phyloP scores from a whole-genome alignment of 2,888 invertebrate genomes.

The Amiota mariae region DNA sequence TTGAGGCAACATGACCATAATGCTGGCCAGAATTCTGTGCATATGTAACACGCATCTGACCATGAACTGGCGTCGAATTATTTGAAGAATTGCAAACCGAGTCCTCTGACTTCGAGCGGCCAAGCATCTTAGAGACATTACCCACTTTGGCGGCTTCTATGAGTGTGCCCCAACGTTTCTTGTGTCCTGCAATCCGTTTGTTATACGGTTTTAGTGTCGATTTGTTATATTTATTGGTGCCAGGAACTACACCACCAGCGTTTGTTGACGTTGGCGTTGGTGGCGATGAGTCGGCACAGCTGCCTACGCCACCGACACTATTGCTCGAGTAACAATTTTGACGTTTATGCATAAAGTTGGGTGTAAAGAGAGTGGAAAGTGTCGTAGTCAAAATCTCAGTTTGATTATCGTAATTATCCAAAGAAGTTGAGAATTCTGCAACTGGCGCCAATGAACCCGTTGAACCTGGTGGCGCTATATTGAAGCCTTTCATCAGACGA shows the following conservation, averaged over 20 bases:
- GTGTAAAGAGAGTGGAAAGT: constrained; percentile 79
- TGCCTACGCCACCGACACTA: constrained; percentile 67
- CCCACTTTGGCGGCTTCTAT: constrained; percentile 91
- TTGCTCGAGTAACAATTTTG: constrained; percentile 45
- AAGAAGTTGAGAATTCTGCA: constrained; percentile 84
- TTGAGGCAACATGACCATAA: constrained; percentile 36
- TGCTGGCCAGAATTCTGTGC: constrained; percentile 66
- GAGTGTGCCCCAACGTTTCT: constrained; percentile 87
- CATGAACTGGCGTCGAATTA: constrained; percentile 80
- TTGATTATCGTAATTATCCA: constrained; percentile 77
- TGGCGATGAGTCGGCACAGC: constrained; percentile 53
- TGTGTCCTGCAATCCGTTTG: constrained; percentile 78
- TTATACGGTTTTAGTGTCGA: constrained; percentile 70
- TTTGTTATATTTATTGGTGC: constrained; percentile 69
- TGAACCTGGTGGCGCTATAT: constrained; percentile 85
- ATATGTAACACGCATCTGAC: constrained; percentile 77
- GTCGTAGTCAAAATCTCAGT: constrained; percentile 81
- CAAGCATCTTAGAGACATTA: constrained; percentile 85
- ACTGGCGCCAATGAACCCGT: constrained; percentile 81
- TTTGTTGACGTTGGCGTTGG: constrained; percentile 49
- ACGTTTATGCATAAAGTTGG: constrained; percentile 70
- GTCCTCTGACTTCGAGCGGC: constrained; percentile 87
- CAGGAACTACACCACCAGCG: constrained; percentile 43
- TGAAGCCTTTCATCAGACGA: constrained; percentile 94
- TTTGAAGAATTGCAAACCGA: constrained; percentile 80